Conservation (phyloP, 2,797 vertebrate species). For the Ciconia nigra region DNA sequence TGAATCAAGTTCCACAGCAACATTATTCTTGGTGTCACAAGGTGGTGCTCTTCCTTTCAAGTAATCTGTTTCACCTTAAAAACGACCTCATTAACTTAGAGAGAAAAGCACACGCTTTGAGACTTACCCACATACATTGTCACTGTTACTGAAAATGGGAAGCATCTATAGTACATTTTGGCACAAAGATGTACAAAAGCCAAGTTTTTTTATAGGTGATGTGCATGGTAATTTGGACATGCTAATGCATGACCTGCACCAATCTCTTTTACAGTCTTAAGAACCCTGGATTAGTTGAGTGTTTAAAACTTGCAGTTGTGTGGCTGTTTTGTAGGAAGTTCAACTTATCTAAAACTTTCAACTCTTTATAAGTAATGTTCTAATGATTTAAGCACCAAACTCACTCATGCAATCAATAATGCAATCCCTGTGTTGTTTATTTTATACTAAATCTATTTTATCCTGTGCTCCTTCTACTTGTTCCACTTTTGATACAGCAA, state of each 20-base stretch:
- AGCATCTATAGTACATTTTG: background rate
- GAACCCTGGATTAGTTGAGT: background rate
- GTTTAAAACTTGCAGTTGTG: background rate
- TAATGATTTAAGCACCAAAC: conserved; percentile 3
- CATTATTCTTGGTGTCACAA: conserved; percentile 25
- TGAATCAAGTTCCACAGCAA: background rate
- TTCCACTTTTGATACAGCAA: background rate
- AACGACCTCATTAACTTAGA: background rate
- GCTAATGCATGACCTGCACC: background rate
- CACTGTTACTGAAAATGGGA: background rate
- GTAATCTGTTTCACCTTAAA: conserved; percentile 11
- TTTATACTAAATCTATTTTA: background rate
- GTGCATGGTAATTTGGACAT: background rate
- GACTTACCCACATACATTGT: background rate
- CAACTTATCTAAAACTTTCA: background rate
- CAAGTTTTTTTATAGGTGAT: background rate
- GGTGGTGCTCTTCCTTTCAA: conserved; percentile 56
- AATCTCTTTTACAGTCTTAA: background rate
- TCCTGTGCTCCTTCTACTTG: background rate
- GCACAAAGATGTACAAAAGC: background rate
- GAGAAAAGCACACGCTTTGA: background rate
- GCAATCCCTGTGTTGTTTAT: background rate
- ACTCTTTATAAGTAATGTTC: background rate
- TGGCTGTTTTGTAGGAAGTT: background rate
- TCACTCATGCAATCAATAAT: background rate